These are phyloP conservation scores for Notechis scutatus DNA, from an alignment of 2,113 vertebrate species.

Conservation along the genomic window DNA sequence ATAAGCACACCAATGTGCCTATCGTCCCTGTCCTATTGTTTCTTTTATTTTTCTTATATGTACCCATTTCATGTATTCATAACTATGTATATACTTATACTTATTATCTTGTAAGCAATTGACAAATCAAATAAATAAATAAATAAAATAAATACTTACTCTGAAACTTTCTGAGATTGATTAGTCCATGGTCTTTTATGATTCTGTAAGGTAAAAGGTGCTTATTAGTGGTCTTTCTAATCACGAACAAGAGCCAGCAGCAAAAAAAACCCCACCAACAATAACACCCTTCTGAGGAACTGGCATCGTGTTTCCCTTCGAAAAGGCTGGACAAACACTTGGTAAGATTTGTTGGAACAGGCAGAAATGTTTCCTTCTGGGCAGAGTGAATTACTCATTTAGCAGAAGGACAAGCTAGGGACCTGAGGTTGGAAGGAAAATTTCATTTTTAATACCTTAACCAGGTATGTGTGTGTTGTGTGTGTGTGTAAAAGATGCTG, in stretches of 20 bases:
- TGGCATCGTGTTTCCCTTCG: neutral
- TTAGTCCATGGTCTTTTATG: constrained; percentile 94
- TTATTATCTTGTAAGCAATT: too few species aligned
- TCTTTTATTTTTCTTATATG: too few species aligned
- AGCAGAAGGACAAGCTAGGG: neutral
- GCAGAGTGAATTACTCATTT: neutral
- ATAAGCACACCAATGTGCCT: too few species aligned
- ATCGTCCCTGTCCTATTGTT: too few species aligned
- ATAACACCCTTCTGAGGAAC: neutral
- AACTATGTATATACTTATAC: too few species aligned
- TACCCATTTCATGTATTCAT: too few species aligned
- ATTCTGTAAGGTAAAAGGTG: constrained; percentile 78
- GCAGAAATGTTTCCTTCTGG: neutral
- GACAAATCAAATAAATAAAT: too few species aligned
- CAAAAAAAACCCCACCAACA: neutral
- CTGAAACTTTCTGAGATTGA: constrained; percentile 96
- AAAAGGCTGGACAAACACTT: neutral
- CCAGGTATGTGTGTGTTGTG: neutral
- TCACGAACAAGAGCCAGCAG: neutral
- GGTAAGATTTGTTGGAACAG: neutral
- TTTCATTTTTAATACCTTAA: neutral
- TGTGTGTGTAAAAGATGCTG: neutral
- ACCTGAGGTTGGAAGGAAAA: neutral
- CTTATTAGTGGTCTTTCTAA: neutral
- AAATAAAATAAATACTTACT: constrained; percentile 76